Base-by-base conservation (phyloP, 2,113 vertebrate species). In the Podarcis muralis region DNA sequence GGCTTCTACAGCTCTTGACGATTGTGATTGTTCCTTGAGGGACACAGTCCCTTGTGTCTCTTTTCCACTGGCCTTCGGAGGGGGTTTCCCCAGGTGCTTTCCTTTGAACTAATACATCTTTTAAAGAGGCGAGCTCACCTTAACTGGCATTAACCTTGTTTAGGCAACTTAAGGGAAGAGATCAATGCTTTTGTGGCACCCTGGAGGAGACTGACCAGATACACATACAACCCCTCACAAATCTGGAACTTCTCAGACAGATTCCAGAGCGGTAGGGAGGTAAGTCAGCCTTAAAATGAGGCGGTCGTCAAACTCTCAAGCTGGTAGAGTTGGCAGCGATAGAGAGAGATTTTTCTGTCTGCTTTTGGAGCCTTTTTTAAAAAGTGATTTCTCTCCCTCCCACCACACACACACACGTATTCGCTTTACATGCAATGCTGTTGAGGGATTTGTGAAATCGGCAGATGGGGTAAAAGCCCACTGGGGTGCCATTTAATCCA, bases 401-500 rank as follows among this genome's bases (percentile, higher is more conserved):
- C 32, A 48, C 16, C 57, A 71, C 81, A 62, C 37, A 32, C 20
- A 72, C 71, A 25, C 59, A 48, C n/a, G 3, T 6, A 32, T 71
- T 83, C 74, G 25, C 81, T 88, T 88, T 88, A 78, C 87, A 84
- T 65, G 62, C 87, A 78, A 53, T 18, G 74, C 81, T 88, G 87
- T 57, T 88, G 87, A 88, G 87, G 87, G 87, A 88, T 88, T 88
- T 84, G 81, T 78, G 87, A 84, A 84, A 69, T 74, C 72, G 76
- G 75, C 81, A 84, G 87, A 88, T 88, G 87, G 87, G 87, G 81
- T 84, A 88, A 88, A 84, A 88, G 81, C 87, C 40, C 87, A 88
- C 87, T 88, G 62, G 87, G 81, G 87, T 69, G 87, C 87, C 87
- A 88, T 88, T 88, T 84, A 84, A 88, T 84, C 62, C 81, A 76